Evolutionary conservation across 2,113 vertebrate species (phyloP), one percentile per base, ranked within the genome.

Genomic region (Triplophysa siluroides): DNA sequence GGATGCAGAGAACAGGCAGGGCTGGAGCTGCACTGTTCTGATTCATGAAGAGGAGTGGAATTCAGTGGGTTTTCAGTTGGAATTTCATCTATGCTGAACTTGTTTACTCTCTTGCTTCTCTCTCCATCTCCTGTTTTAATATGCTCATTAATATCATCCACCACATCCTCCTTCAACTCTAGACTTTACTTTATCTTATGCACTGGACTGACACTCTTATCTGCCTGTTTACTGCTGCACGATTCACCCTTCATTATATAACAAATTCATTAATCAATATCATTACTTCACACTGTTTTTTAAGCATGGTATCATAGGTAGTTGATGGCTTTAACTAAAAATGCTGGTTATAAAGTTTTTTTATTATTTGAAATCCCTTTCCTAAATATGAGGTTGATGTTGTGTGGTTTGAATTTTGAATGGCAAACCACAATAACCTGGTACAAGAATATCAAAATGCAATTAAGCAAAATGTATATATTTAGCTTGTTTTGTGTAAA

Each of bases 81-180:
- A 86, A 86, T 86, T 41, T 82, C 62, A 80, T 68, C 72, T 69
- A 84, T 84, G 85, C 62, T 64, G 54, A 78, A 76, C 29, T 56
- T 86, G 82, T 78, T 86, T 86, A 82, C 84, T 79, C 76, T 82
- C 61, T 52, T 50, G 14, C 66, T 54, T 24, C 29, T 82, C 85
- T 78, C 58, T n/a, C 73, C 56, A 78, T 80, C 82, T 78, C 58
- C 67, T 70, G 41, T 73, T 86, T 84, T 81, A 63, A 86, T 84
- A 80, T 71, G 67, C 73, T 78, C 73, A 78, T 84, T 78, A 78
- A 80, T 82, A 84, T 74, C 33, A 47, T 50, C 24, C 79, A 50
- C 14, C 50, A 43, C 50, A 70, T 38, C 78, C 41, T 26, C 54
- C 19, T 47, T 71, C 45, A 26, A 56, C 54, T 38, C 33, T 56